These are phyloP conservation scores for Yasuhikotakia modesta DNA, from an alignment of 2,797 vertebrate species.

Conservation along the genomic window DNA sequence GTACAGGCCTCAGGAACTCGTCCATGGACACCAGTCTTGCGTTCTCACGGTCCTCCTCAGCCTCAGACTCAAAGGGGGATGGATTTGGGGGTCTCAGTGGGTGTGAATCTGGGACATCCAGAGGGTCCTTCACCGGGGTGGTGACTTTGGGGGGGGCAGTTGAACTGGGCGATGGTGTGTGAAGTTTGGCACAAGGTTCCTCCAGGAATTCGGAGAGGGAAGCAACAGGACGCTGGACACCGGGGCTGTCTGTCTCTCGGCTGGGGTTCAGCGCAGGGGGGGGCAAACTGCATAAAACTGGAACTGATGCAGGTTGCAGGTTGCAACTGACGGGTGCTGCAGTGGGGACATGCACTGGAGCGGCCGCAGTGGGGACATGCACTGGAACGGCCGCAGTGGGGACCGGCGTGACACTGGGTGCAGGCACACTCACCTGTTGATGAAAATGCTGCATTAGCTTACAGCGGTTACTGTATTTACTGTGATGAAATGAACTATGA, in stretches of 20 bases:
- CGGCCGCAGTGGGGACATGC: background rate
- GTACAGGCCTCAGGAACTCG: slow-evolving; percentile 77
- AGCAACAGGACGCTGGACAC: slow-evolving; percentile 68
- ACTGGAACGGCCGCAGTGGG: background rate
- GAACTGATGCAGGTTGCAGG: slow-evolving; percentile 9
- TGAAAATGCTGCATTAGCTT: slow-evolving; percentile 10
- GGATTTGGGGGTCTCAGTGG: slow-evolving; percentile 64
- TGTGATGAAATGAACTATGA: background rate
- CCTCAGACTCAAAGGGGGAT: slow-evolving; percentile 76
- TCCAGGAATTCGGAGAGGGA: slow-evolving; percentile 80
- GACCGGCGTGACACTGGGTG: background rate
- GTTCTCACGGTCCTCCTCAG: slow-evolving; percentile 75
- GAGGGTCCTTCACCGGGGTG: slow-evolving; percentile 58
- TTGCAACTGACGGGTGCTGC: background rate
- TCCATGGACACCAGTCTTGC: slow-evolving; percentile 78
- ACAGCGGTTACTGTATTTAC: background rate
- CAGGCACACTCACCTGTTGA: slow-evolving; percentile 66
- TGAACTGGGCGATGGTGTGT: slow-evolving; percentile 65
- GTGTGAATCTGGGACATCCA: slow-evolving; percentile 64
- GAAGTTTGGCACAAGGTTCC: slow-evolving; percentile 71
- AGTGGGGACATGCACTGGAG: background rate
- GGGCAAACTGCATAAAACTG: slow-evolving; percentile 2
- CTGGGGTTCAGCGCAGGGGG: slow-evolving; percentile 60
- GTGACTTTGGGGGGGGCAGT: slow-evolving; percentile 64
- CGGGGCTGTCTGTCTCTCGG: slow-evolving; percentile 71